phyloP scores from a whole-genome alignment of 2,113 vertebrate genomes.

The Cephalopterus ornatus region DNA sequence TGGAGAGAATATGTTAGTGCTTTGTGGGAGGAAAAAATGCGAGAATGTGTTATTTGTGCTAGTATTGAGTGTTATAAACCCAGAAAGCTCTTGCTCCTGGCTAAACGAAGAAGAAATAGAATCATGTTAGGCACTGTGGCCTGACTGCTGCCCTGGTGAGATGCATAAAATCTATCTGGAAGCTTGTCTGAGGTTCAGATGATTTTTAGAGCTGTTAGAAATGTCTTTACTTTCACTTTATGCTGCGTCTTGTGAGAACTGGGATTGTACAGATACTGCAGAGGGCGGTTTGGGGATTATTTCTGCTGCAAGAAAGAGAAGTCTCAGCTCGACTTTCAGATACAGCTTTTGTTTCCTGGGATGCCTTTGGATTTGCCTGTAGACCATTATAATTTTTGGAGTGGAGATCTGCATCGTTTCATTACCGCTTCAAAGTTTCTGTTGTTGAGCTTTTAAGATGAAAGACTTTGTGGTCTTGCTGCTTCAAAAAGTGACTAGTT shows the following conservation, averaged over 20 bases:
- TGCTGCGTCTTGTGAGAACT: background rate
- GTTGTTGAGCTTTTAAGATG: conserved; percentile 54
- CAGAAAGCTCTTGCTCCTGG: background rate
- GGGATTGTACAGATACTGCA: background rate
- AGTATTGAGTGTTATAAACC: background rate
- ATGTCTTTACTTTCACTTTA: background rate
- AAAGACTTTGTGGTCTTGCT: conserved; percentile 38
- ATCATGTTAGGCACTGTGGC: background rate
- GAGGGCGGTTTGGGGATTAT: background rate
- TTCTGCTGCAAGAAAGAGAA: background rate
- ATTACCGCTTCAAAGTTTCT: conserved; percentile 45
- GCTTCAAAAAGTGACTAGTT: conserved; percentile 24
- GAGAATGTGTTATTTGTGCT: background rate
- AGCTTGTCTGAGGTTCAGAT: background rate
- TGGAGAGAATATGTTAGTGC: background rate
- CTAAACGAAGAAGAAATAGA: background rate
- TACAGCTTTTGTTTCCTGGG: background rate
- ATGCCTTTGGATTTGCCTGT: conserved; percentile 3
- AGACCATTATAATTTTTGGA: conserved; percentile 27
- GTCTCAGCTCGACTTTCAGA: background rate
- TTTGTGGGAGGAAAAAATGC: background rate
- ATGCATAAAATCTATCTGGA: background rate
- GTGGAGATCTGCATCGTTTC: conserved; percentile 15
- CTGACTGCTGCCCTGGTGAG: background rate
- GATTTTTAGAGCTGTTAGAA: background rate